These are phyloP conservation scores for Premnoplex brunnescens DNA, from an alignment of 2,797 vertebrate species.

Conservation along the genomic window DNA sequence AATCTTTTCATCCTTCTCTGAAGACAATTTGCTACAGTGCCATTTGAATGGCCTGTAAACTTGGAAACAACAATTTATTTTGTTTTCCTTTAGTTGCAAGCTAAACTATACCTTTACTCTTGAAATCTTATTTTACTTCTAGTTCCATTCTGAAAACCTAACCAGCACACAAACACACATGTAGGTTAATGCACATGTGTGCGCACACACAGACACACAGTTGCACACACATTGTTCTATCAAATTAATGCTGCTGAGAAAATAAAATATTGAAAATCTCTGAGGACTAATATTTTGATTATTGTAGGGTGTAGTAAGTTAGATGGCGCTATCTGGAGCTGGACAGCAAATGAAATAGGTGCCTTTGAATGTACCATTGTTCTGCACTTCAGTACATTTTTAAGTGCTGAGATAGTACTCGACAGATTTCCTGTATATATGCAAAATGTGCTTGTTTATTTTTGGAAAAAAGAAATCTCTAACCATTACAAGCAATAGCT, in stretches of 20 bases:
- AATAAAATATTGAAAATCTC: neutral
- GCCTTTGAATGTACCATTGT: neutral
- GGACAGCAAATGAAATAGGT: neutral
- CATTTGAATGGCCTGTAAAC: neutral
- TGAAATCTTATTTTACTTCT: neutral
- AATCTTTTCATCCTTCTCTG: neutral
- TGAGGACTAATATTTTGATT: neutral
- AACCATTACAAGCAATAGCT: neutral
- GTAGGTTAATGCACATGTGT: too few species aligned
- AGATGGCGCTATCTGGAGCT: neutral
- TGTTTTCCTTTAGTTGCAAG: neutral
- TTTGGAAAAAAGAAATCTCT: neutral
- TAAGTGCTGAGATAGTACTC: neutral
- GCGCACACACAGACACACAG: too few species aligned
- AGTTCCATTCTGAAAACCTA: neutral
- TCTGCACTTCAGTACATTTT: neutral
- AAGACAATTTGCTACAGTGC: accelerated
- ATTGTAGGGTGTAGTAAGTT: neutral
- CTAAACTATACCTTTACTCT: neutral
- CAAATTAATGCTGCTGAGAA: neutral
- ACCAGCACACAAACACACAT: accelerated
- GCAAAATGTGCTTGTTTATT: neutral
- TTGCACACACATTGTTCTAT: neutral
- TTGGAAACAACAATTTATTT: neutral
- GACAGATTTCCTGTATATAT: neutral